Percentiles rank a stretch among this genome's conserved stretches.
Evolutionary conservation across 2,888 invertebrate genomes (phyloP).

Genomic region (Dicyrtomina minuta): DNA sequence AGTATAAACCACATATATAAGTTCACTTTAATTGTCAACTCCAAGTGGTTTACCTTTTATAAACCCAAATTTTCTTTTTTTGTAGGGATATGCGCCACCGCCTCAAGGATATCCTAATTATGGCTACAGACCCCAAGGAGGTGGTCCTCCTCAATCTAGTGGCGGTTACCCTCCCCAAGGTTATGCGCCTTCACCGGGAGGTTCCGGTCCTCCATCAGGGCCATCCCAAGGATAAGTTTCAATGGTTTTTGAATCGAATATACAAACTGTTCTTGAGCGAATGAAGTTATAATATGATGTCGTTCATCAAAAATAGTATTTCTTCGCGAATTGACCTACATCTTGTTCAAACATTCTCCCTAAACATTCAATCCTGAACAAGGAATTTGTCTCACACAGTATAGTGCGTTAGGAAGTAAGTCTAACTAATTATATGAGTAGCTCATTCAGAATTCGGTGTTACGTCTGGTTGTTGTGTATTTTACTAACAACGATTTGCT

Average conservation of each 20-base stretch:
- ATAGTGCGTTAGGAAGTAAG: too few species aligned
- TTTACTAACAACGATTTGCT: too few species aligned
- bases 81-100: constrained; percentile 46
- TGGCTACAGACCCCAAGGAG: constrained; percentile 35
- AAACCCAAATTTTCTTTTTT: too few species aligned
- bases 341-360: too few species aligned
- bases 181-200: constrained; percentile 32
- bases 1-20: neutral
- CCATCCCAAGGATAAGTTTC: constrained; percentile 29
- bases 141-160: constrained; percentile 21
- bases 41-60: too few species aligned
- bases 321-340: neutral
- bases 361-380: too few species aligned
- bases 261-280: neutral
- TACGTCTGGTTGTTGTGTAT: too few species aligned
- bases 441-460: too few species aligned
- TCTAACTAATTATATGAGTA: too few species aligned
- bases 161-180: constrained; percentile 30
- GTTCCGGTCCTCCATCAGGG: constrained; percentile 37
- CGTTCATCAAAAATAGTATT: neutral
- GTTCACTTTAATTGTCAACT: too few species aligned
- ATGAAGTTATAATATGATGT: neutral
- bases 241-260: neutral
- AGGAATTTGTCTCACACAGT: too few species aligned
- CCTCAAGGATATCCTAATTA: constrained; percentile 45